Evolutionary conservation across 2,113 vertebrate genomes (phyloP).

Genomic region (Cyprinodon tularosa): DNA sequence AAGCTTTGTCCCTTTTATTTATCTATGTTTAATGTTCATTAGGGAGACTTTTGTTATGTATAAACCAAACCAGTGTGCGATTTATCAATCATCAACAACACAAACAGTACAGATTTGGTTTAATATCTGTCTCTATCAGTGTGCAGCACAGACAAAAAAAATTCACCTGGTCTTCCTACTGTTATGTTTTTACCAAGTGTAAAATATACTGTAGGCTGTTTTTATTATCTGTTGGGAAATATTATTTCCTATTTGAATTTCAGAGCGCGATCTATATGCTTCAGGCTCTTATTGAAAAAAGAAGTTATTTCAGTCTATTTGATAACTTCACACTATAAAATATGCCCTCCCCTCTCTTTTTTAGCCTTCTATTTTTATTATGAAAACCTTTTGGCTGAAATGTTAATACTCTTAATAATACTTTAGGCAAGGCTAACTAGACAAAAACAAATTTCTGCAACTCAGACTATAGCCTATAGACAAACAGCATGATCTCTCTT

Average conservation of each 20-base stretch:
- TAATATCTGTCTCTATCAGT: no score
- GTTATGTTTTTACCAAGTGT: no score
- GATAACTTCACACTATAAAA: neutral
- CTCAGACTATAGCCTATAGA: neutral
- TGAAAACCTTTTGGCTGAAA: neutral
- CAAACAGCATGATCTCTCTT: neutral
- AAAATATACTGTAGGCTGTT: no score
- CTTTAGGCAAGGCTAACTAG: neutral
- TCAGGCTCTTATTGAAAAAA: neutral
- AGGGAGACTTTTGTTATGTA: no score
- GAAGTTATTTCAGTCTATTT: neutral
- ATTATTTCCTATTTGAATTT: neutral
- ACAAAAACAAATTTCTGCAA: neutral
- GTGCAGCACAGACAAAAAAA: no score
- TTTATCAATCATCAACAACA: no score
- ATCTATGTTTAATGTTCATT: no score
- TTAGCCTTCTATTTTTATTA: neutral
- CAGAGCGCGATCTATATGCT: neutral
- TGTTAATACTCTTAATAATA: neutral
- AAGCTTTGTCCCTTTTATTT: neutral
- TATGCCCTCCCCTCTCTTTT: neutral
- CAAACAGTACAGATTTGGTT: no score
- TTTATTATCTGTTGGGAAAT: no score
- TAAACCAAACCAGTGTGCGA: no score
- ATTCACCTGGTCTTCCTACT: no score